Evolutionary conservation across 2,888 invertebrate genomes (phyloP).

Genomic region (Fragum sueziense): DNA sequence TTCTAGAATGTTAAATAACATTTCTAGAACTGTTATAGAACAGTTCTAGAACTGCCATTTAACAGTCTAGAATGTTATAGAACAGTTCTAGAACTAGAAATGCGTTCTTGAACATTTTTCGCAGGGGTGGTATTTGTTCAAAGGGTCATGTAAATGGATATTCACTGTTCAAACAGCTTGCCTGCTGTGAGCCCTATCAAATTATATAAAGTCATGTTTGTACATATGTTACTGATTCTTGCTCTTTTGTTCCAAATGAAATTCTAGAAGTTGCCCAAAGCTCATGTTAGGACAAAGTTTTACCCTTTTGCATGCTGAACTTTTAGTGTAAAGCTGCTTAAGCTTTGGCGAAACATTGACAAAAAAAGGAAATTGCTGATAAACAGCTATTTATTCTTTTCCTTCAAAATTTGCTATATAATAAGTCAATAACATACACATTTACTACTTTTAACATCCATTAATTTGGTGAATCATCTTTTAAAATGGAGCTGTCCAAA

Average conservation of each 20-base stretch:
- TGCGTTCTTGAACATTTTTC: no score
- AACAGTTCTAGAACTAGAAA: no score
- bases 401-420: background rate
- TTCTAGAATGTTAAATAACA: no score
- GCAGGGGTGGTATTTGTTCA: no score
- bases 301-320: background rate
- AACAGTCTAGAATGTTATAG: no score
- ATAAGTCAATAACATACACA: background rate
- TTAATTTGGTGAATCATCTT: no score
- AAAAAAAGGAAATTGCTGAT: background rate
- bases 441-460: no score
- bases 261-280: background rate
- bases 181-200: slow-evolving; percentile 7
- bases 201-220: background rate
- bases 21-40: no score
- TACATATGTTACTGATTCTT: slow-evolving; percentile 13
- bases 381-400: background rate
- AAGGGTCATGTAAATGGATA: background rate
- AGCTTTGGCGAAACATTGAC: no score
- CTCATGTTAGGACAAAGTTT: background rate
- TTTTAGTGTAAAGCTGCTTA: no score
- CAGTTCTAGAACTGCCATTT: no score
- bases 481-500: no score
- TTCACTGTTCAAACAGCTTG: background rate
- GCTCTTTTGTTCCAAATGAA: background rate